phyloP scores from a whole-genome alignment of 2,888 invertebrate genomes.

The Pandemis corylana region DNA sequence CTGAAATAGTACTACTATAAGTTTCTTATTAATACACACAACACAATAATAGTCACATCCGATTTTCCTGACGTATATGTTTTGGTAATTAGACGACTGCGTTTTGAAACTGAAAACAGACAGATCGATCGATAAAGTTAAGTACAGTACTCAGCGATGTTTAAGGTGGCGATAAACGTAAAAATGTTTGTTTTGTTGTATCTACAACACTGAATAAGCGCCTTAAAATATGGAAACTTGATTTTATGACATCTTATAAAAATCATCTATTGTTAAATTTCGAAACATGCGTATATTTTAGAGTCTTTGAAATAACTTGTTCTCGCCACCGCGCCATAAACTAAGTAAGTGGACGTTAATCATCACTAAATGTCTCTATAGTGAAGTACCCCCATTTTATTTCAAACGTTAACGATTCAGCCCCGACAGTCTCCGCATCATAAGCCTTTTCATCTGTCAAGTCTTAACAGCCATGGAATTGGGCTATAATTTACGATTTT shows the following conservation, averaged over 20 bases:
- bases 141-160: neutral
- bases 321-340: slow-evolving; percentile 37
- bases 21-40: too few species aligned
- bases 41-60: neutral
- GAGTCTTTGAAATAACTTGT: slow-evolving; percentile 32
- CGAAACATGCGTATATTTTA: slow-evolving; percentile 23
- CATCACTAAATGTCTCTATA: slow-evolving; percentile 70
- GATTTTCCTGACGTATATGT: neutral
- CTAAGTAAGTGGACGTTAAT: slow-evolving; percentile 61
- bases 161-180: slow-evolving; percentile 26
- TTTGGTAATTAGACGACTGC: neutral
- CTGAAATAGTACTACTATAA: too few species aligned
- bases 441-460: slow-evolving; percentile 84
- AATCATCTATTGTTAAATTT: slow-evolving; percentile 32
- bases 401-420: slow-evolving; percentile 78
- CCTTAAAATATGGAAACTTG: slow-evolving; percentile 23
- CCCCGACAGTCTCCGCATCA: slow-evolving; percentile 70
- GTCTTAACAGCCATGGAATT: slow-evolving; percentile 81
- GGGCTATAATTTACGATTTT: slow-evolving; percentile 85
- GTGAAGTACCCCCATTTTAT: slow-evolving; percentile 74
- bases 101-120: neutral
- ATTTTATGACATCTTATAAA: slow-evolving; percentile 19
- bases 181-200: slow-evolving; percentile 18
- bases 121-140: neutral
- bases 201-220: neutral